These are phyloP conservation scores for Cygnus buccinator DNA, from an alignment of 2,113 vertebrate species.

Conservation along the genomic window DNA sequence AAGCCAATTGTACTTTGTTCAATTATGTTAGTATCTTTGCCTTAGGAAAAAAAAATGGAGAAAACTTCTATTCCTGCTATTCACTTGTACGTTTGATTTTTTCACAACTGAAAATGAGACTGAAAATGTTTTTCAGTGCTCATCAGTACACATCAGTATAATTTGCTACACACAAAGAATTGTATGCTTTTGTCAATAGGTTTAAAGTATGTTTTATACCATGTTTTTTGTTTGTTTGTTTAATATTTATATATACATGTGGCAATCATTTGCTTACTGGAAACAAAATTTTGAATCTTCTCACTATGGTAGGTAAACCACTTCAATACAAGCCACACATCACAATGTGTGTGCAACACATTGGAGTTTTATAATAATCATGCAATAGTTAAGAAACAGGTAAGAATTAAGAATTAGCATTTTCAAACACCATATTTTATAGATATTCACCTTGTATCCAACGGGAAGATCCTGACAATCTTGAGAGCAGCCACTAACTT, in stretches of 20 bases:
- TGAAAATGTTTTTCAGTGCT: background rate
- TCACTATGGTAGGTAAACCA: background rate
- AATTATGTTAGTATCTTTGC: background rate
- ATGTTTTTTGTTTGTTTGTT: background rate
- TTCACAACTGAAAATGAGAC: background rate
- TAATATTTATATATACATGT: background rate
- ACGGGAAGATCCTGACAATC: conserved; percentile 95
- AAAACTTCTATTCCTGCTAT: background rate
- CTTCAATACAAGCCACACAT: background rate
- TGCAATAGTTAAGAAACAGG: background rate
- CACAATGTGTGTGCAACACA: background rate
- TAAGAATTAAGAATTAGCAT: background rate
- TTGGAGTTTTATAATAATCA: background rate
- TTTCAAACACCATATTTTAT: background rate
- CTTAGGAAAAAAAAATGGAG: background rate
- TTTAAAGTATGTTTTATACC: background rate
- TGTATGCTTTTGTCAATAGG: background rate
- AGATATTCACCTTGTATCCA: conserved; percentile 90
- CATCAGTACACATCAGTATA: background rate
- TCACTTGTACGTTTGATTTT: background rate
- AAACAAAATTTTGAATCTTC: background rate
- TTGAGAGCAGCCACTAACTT: conserved; percentile 94
- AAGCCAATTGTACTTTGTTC: background rate
- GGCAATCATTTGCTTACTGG: background rate
- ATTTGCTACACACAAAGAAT: background rate